Evolutionary conservation across 2,113 vertebrate genomes (phyloP), one percentile per base, ranked within the genome.

Genomic region (Ophthalmolycus amberensis): DNA sequence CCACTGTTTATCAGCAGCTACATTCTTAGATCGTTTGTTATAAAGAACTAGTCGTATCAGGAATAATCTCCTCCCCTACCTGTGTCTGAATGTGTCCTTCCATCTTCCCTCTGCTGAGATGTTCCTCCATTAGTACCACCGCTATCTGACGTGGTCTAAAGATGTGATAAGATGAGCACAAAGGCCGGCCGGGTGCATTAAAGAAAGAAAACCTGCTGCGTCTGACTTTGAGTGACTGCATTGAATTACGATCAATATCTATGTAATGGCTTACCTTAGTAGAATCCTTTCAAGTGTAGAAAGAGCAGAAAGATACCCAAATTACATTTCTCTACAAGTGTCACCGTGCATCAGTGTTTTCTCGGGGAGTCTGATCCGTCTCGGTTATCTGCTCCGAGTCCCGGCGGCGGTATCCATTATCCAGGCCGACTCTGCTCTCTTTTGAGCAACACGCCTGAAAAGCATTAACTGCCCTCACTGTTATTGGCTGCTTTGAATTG

Each of bases 241-340:
- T 70, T 79, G 75, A 90, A 90, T 94, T 87, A 65, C 84, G 92
- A 94, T 94, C 71, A 0, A 54, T 88, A 94, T 93, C 93, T 77
- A n/a, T 73, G 71, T 92, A 92, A 93, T 88, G 76, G 75, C 52
- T 58, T 92, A 50, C 77, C 65, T 69, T 20, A 54, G 67, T 85
- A 64, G 79, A 82, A 37, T 79, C 89, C 82, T 89, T 48, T 88
- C 25, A 86, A 66, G 67, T 73, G 27, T 69, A 42, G 82, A 70
- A 72, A 34, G n/a, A 44, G 42, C 0, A n/a, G n/a, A 80, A 76
- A 80, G 71, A 48, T 44, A 1, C 32, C 58, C 37, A 82, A 78
- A 80, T 88, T 52, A 84, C 83, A 75, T 88, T 91, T 14, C 79
- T 88, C n/a, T 79, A 46, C 76, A 59, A 63, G 62, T 81, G 68